A percentile compares a stretch with the other conserved stretches of the same genome.
phyloP scores from a whole-genome alignment of 2,113 vertebrate species.

The Sapayoa aenigma region DNA sequence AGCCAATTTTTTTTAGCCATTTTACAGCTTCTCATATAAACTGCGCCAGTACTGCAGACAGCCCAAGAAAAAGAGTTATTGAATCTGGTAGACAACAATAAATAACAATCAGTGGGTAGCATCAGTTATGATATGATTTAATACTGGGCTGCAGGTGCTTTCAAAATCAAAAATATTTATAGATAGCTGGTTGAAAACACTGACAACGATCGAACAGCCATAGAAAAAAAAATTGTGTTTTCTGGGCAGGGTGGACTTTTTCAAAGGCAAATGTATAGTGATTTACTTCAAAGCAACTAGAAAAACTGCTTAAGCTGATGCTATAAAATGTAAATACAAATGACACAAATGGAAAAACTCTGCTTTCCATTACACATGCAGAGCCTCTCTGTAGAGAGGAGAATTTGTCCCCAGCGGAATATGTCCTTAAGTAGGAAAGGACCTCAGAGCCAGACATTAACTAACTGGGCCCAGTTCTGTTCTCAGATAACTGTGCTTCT shows the following conservation, averaged over 20 bases:
- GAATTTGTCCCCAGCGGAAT: neutral
- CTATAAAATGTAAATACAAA: neutral
- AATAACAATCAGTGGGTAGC: neutral
- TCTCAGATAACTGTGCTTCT: neutral
- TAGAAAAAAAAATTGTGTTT: neutral
- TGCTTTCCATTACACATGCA: neutral
- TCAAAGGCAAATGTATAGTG: neutral
- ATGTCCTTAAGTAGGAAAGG: neutral
- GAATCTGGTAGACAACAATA: neutral
- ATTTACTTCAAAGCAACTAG: neutral
- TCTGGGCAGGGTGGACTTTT: neutral
- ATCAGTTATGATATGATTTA: neutral
- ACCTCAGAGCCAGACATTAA: neutral
- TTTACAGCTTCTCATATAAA: neutral
- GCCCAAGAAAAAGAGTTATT: neutral
- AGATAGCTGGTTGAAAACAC: neutral
- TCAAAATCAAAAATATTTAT: neutral
- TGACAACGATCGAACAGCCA: neutral
- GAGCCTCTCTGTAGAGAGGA: neutral
- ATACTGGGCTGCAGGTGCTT: neutral
- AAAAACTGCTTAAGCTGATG: neutral
- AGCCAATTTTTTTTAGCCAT: neutral
- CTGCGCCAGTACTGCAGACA: neutral
- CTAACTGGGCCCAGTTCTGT: neutral
- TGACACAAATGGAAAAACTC: neutral